Conservation (phyloP, 1,140 invertebrate genomes). For the Hyphantria cunea region DNA sequence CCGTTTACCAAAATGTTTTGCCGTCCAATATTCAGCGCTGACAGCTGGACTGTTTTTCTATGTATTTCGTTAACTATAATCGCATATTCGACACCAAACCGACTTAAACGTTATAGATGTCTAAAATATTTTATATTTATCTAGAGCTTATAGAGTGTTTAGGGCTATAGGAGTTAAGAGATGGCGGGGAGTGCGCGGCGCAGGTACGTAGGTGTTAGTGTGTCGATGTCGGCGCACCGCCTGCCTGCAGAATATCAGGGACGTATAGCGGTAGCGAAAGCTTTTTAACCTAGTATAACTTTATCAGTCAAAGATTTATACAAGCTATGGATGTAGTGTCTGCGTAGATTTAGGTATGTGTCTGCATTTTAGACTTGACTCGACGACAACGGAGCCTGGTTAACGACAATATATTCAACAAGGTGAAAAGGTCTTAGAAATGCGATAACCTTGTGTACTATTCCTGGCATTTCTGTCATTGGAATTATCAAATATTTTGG, state of each 20-base stretch:
- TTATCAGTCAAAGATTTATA: slow-evolving; percentile 70
- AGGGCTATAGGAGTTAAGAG: slow-evolving; percentile 60
- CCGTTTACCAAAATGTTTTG: slow-evolving; percentile 66
- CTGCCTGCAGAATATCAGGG: slow-evolving; percentile 58
- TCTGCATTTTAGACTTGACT: slow-evolving; percentile 36
- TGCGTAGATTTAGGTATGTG: slow-evolving; percentile 50
- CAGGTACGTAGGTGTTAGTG: background rate
- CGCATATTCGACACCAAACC: slow-evolving; percentile 68
- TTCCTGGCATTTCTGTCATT: background rate
- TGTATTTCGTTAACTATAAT: slow-evolving; percentile 55
- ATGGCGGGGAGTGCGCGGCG: slow-evolving; percentile 4
- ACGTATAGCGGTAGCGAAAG: slow-evolving; percentile 59
- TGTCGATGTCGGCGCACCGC: background rate
- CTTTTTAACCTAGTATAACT: slow-evolving; percentile 69
- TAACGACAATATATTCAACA: too few species aligned
- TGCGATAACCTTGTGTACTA: too few species aligned
- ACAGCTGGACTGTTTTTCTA: slow-evolving; percentile 65
- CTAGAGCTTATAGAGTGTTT: slow-evolving; percentile 79
- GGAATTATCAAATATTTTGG: too few species aligned
- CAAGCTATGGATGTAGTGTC: slow-evolving; percentile 68
- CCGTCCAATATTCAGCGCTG: slow-evolving; percentile 64
- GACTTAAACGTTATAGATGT: slow-evolving; percentile 66
- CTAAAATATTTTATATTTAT: slow-evolving; percentile 77
- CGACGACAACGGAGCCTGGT: too few species aligned
- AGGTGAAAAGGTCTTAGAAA: too few species aligned